phyloP scores from a whole-genome alignment of 2,113 vertebrate species.

The Pseudorasbora parva region DNA sequence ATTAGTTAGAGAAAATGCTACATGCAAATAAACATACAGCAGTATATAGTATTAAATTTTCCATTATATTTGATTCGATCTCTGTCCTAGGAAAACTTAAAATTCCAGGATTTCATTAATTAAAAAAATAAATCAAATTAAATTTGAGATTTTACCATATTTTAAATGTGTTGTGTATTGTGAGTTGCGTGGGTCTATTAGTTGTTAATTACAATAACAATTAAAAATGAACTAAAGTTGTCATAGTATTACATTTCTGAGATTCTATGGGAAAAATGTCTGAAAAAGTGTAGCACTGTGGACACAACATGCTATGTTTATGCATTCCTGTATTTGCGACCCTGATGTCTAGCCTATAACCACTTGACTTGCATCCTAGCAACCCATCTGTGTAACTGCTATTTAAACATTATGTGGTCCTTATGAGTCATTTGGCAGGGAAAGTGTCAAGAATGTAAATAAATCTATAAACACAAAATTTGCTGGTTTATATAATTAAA shows the following conservation, averaged over 20 bases:
- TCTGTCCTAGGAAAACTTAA: background rate
- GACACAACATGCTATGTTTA: background rate
- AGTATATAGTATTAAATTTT: too few species aligned
- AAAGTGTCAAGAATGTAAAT: slow-evolving; percentile 30
- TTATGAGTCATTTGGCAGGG: slow-evolving; percentile 7
- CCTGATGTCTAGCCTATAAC: background rate
- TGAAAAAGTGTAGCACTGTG: background rate
- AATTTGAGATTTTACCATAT: background rate
- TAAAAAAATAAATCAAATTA: background rate
- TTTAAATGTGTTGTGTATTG: background rate
- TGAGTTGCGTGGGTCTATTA: background rate
- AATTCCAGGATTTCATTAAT: background rate
- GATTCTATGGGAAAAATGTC: background rate
- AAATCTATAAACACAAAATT: slow-evolving; percentile 17
- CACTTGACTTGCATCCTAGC: slow-evolving; percentile 23
- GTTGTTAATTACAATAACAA: background rate
- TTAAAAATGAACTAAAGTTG: background rate
- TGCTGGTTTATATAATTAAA: background rate
- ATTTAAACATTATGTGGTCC: slow-evolving; percentile 31
- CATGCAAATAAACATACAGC: background rate
- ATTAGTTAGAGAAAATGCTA: too few species aligned
- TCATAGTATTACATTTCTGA: background rate
- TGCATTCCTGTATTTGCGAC: slow-evolving; percentile 1
- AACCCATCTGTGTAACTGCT: slow-evolving; percentile 24
- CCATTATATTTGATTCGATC: background rate